Evolutionary conservation across 2,113 vertebrate genomes (phyloP), one percentile per base, ranked within the genome.

Genomic region (Cynoglossus semilaevis): DNA sequence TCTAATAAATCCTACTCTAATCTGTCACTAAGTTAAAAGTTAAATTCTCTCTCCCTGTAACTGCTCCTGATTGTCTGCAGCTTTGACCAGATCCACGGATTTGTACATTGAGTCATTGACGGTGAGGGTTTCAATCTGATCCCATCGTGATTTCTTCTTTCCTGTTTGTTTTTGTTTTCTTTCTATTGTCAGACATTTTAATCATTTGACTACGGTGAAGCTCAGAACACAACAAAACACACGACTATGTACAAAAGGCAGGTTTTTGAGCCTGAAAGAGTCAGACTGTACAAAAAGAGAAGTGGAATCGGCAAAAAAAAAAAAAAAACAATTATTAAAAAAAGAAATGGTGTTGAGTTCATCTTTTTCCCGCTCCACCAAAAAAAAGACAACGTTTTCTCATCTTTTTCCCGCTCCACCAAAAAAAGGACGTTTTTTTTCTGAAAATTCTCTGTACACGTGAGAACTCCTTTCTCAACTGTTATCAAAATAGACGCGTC

Each of bases 11-110:
- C 22, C 16, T 55, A 18, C 34, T 73, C 55, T 1, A 18, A 18
- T 53, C 38, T 63, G 7, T 53, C 17, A 42, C n/a, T n/a, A n/a
- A n/a, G n/a, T n/a, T n/a, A n/a, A n/a, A n/a, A n/a, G n/a, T n/a
- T n/a, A 64, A 55, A 55, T 61, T 37, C 43, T 71, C 5, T 58
- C 36, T 45, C 0, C 8, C 3, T 22, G 9, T 44, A 50, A 67
- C 4, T 60, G 70, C 46, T 36, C 68, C 51, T 86, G 88, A 90
- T 90, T 90, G 88, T 90, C 88, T 78, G 55, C 71, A 85, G 85
- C 88, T 70, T 82, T 66, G 64, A 64, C 4, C 37, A 66, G 55
- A 80, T 74, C 74, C 42, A 47, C 67, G 38, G 16, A 79, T 66
- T 54, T 43, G 63, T 63, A 71, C 66, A 64, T 69, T 0, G 22